Evolutionary conservation across 2,888 invertebrate genomes (phyloP).

Genomic region (Petrophora chlorosata): DNA sequence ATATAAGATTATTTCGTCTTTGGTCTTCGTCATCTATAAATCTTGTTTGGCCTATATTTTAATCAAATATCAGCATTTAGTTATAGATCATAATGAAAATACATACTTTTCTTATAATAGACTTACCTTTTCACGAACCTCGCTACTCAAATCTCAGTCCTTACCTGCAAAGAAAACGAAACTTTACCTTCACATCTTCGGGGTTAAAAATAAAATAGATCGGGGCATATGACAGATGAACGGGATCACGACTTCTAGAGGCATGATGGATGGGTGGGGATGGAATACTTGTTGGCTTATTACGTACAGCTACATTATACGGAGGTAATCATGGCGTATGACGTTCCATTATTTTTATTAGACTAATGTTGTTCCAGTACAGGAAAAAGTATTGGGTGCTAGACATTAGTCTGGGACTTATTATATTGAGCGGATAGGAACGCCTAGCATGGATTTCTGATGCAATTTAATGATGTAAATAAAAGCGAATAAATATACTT

Average conservation of each 20-base stretch:
- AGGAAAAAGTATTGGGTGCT: conserved; percentile 13
- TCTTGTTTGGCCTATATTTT: too few relatives aligned
- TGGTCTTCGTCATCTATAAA: too few relatives aligned
- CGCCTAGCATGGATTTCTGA: too few relatives aligned
- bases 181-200: not conserved
- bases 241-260: conserved; percentile 52
- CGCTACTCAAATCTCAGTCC: not conserved
- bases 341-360: conserved; percentile 77
- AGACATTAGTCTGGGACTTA: not conserved
- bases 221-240: conserved; percentile 54
- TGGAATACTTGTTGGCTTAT: conserved; percentile 75
- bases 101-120: not conserved
- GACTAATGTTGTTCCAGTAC: conserved; percentile 65
- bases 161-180: conserved; percentile 26
- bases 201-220: conserved; percentile 29
- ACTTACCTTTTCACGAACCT: not conserved
- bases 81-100: not conserved
- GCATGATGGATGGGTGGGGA: conserved; percentile 68
- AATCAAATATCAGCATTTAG: too few relatives aligned
- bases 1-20: too few relatives aligned
- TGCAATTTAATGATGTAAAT: too few relatives aligned
- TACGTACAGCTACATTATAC: conserved; percentile 63
- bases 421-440: not conserved
- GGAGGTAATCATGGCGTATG: conserved; percentile 65
- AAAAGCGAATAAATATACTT: too few relatives aligned